These are phyloP conservation scores for Rhea pennata DNA, from an alignment of 2,113 vertebrate species.

Conservation along the genomic window DNA sequence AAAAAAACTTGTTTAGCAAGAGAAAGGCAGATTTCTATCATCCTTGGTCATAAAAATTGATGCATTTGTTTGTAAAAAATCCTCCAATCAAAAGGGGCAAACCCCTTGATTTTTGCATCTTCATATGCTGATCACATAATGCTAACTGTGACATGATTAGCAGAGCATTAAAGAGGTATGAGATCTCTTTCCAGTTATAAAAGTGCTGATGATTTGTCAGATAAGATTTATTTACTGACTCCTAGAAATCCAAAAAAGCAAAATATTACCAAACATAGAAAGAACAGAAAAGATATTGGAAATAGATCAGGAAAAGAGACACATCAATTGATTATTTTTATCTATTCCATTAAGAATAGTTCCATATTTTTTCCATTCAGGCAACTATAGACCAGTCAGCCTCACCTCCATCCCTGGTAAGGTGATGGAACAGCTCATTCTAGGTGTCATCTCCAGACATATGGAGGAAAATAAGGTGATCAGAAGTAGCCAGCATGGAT, in stretches of 20 bases:
- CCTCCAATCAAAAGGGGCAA: background rate
- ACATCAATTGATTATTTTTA: background rate
- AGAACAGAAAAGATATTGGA: background rate
- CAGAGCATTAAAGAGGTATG: background rate
- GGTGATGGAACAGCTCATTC: no score
- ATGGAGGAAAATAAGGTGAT: no score
- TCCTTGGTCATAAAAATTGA: background rate
- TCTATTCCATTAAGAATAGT: background rate
- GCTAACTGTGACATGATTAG: background rate
- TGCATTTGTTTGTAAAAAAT: background rate
- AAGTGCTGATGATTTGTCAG: background rate
- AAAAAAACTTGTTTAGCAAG: background rate
- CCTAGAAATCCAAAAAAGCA: background rate
- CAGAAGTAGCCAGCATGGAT: no score
- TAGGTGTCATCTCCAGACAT: no score
- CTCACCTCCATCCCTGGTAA: no score
- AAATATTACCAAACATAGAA: background rate
- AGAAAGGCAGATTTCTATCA: background rate
- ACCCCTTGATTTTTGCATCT: background rate
- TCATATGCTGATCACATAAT: background rate
- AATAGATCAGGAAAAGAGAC: background rate
- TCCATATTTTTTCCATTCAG: no score
- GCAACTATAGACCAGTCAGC: no score
- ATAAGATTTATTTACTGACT: background rate
- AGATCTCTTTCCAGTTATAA: background rate